phyloP scores from a whole-genome alignment of 2,113 vertebrate species.

The Apistogramma diplotaenia region DNA sequence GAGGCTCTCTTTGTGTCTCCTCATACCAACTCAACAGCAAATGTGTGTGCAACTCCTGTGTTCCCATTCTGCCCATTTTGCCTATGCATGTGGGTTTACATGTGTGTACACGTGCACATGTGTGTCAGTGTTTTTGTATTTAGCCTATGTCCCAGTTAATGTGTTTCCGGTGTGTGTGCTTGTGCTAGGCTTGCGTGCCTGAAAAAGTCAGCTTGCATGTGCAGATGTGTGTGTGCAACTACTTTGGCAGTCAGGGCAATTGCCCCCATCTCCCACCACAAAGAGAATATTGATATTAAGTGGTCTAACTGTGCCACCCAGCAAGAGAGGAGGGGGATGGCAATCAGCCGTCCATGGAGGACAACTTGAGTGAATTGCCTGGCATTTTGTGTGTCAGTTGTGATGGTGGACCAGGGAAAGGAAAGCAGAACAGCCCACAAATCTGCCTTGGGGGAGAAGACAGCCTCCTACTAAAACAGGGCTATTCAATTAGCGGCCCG shows the following conservation, averaged over 20 bases:
- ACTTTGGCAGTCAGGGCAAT: constrained; percentile 57
- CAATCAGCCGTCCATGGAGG: constrained; percentile 22
- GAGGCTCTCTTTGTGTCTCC: constrained; percentile 42
- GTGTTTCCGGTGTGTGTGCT: constrained; percentile 6
- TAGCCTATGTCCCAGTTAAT: constrained; percentile 26
- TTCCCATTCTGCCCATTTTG: constrained; percentile 46
- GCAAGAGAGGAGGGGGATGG: constrained; percentile 18
- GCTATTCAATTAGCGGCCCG: no score
- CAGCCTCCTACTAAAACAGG: background rate
- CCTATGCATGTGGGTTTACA: background rate
- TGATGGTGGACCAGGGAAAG: constrained; percentile 22
- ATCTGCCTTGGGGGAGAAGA: constrained; percentile 19
- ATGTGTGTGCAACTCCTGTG: constrained; percentile 21
- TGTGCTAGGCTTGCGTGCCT: constrained; percentile 3
- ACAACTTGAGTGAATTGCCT: constrained; percentile 28
- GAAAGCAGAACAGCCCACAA: constrained; percentile 9
- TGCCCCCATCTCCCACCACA: constrained; percentile 49
- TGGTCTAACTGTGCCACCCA: constrained; percentile 50
- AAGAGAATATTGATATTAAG: constrained; percentile 71
- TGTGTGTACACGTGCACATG: background rate
- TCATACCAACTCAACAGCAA: constrained; percentile 13
- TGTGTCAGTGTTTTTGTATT: constrained; percentile 18
- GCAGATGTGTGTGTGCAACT: constrained; percentile 54
- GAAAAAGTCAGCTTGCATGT: constrained; percentile 9
- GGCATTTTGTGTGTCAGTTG: constrained; percentile 50